Evolutionary conservation across 2,113 vertebrate species (phyloP).

Genomic region (Acanthisitta chloris): DNA sequence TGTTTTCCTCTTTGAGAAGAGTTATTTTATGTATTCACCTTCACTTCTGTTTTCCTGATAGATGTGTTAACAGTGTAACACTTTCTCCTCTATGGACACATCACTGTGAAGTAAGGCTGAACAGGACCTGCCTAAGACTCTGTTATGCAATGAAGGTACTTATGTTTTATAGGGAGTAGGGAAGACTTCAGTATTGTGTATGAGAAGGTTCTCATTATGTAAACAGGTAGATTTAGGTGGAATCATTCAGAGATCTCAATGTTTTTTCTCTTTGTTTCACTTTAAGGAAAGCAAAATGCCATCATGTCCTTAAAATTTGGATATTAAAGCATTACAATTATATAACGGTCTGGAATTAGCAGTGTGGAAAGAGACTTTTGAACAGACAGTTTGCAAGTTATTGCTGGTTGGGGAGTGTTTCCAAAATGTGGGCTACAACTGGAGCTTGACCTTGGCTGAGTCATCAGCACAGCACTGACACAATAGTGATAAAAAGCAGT

Average conservation of each 20-base stretch:
- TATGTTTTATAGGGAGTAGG: background rate
- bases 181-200: background rate
- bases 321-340: background rate
- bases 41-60: background rate
- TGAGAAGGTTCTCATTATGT: background rate
- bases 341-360: background rate
- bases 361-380: background rate
- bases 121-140: background rate
- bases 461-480: background rate
- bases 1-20: background rate
- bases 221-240: background rate
- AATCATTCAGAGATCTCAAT: background rate
- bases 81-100: background rate
- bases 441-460: background rate
- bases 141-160: background rate
- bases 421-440: background rate
- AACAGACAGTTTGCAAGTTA: background rate
- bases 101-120: fast-evolving
- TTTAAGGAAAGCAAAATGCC: background rate
- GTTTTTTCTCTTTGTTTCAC: background rate
- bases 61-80: background rate
- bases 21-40: background rate
- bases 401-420: background rate
- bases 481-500: background rate
- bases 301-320: background rate